A percentile compares a stretch with the other conserved stretches of the same genome.
These are phyloP conservation scores for Trematomus loennbergii DNA, from an alignment of 2,113 vertebrate species.

Conservation along the genomic window DNA sequence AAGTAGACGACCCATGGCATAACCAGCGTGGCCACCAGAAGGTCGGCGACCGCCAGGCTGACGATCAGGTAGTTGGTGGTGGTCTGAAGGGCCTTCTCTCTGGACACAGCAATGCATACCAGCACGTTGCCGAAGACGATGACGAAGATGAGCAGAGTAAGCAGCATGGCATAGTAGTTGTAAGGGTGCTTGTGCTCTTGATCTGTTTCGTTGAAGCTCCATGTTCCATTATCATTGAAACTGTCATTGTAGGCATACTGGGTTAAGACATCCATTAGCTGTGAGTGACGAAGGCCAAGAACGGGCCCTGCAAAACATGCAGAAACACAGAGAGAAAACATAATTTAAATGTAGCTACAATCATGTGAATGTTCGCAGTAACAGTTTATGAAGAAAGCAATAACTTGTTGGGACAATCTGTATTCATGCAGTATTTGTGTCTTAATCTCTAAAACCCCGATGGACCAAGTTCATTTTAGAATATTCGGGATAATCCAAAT, in stretches of 20 bases:
- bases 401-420: neutral
- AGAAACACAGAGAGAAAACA: constrained; percentile 26
- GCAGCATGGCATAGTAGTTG: constrained; percentile 98
- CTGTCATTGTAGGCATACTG: constrained; percentile 90
- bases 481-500: neutral
- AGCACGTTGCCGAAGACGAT: constrained; percentile 98
- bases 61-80: constrained; percentile 99
- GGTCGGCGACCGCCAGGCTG: constrained; percentile 96
- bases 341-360: neutral
- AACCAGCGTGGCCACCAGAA: constrained; percentile 94
- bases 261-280: constrained; percentile 93
- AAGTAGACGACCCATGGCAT: constrained; percentile 98
- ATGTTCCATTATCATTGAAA: constrained; percentile 87
- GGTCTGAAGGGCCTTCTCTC: constrained; percentile 96
- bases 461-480: neutral
- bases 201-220: constrained; percentile 86
- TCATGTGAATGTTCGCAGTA: constrained; percentile 11
- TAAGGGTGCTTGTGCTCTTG: constrained; percentile 86
- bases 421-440: constrained; percentile 1
- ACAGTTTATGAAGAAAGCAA: neutral
- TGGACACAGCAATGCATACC: constrained; percentile 97
- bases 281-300: constrained; percentile 76
- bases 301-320: constrained; percentile 69
- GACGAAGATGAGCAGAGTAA: constrained; percentile 96
- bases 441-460: neutral